Evolutionary conservation across 2,888 invertebrate species (phyloP).

Genomic region (Tethea ocularis): DNA sequence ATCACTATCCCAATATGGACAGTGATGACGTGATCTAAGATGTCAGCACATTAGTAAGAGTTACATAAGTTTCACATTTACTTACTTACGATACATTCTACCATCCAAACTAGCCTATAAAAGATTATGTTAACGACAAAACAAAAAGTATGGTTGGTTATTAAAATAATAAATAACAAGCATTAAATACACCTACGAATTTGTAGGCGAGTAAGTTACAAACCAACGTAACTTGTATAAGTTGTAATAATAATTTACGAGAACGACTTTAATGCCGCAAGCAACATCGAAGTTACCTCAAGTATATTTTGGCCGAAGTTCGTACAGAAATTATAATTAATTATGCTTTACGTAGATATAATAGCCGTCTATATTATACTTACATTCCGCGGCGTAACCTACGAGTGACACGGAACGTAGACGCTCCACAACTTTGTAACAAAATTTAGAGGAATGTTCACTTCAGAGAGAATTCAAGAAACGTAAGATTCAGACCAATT

Average conservation of each 20-base stretch:
- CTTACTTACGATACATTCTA: not conserved
- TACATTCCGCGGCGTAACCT: slow-evolving; percentile 17
- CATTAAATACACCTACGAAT: not conserved
- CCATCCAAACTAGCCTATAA: not conserved
- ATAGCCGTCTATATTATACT: slow-evolving; percentile 16
- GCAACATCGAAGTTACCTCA: slow-evolving; percentile 19
- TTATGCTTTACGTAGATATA: slow-evolving; percentile 29
- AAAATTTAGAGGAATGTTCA: slow-evolving; percentile 49
- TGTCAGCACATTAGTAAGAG: too few relatives aligned
- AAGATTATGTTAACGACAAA: not conserved
- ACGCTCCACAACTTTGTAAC: slow-evolving; percentile 45
- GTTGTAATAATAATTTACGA: slow-evolving; percentile 27
- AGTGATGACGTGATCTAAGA: too few relatives aligned
- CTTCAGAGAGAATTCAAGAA: slow-evolving; percentile 38
- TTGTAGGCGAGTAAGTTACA: not conserved
- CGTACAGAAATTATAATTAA: slow-evolving; percentile 39
- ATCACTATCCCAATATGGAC: too few relatives aligned
- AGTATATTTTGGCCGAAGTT: slow-evolving; percentile 29
- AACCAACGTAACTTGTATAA: slow-evolving; percentile 2
- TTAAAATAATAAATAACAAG: slow-evolving; percentile 3
- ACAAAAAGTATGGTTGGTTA: not conserved
- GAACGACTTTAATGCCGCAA: slow-evolving; percentile 25
- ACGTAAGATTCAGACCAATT: slow-evolving; percentile 51
- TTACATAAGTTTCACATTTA: too few relatives aligned
- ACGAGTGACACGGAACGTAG: slow-evolving; percentile 26